Percentiles rank a stretch among this genome's conserved stretches.
phyloP scores from a whole-genome alignment of 1,140 invertebrate genomes.

The Leptoteleia sp. region DNA sequence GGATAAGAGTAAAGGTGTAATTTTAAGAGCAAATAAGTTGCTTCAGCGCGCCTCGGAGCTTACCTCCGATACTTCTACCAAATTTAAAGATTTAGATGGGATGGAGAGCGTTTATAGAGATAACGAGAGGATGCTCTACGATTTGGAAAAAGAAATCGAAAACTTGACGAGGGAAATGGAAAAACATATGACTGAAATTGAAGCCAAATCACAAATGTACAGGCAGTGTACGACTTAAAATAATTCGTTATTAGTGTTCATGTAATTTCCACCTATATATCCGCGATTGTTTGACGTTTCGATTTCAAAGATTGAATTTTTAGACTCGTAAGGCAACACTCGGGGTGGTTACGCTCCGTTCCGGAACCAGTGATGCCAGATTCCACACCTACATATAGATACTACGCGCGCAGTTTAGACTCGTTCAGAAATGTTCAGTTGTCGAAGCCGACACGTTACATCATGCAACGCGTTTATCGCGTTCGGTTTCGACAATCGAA shows the following conservation, averaged over 20 bases:
- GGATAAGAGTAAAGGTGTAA: slow-evolving; percentile 84
- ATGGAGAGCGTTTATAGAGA: slow-evolving; percentile 80
- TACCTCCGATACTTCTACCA: slow-evolving; percentile 87
- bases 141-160: slow-evolving; percentile 75
- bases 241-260: slow-evolving; percentile 6
- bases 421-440: too few species aligned
- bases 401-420: too few species aligned
- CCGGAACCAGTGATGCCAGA: too few species aligned
- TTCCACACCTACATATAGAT: too few species aligned
- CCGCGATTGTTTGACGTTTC: too few species aligned
- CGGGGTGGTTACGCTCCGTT: slow-evolving; percentile 16
- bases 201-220: slow-evolving; percentile 73
- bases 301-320: slow-evolving; percentile 21
- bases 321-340: not conserved
- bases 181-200: slow-evolving; percentile 72
- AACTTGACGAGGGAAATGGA: slow-evolving; percentile 72
- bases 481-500: too few species aligned
- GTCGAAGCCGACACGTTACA: too few species aligned
- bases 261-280: too few species aligned
- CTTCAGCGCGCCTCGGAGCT: slow-evolving; percentile 88
- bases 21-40: slow-evolving; percentile 87
- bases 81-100: slow-evolving; percentile 87
- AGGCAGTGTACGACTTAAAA: slow-evolving; percentile 73
- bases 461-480: too few species aligned
- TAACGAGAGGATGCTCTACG: slow-evolving; percentile 73